Evolutionary conservation across 2,888 invertebrate genomes (phyloP), one percentile per base, ranked within the genome.

Genomic region (Lepidocyrtoides sp.): DNA sequence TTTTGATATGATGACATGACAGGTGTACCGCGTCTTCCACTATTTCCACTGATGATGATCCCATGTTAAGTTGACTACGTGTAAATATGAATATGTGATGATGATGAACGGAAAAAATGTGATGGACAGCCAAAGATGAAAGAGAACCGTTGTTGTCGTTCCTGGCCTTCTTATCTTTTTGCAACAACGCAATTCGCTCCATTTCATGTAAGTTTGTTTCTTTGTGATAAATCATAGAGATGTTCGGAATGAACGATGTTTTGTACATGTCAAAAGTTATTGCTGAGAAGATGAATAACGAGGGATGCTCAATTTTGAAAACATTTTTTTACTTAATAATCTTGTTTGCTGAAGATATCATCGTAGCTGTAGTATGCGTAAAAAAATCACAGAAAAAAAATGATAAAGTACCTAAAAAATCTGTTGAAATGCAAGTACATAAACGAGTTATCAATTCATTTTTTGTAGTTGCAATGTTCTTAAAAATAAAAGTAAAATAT

Each of bases 121-220:
- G 87, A 88, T 88, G 87, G 87, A 88, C 87, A 88, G 54, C 12
- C 32, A 17, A 20, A 81, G 81, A 88, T 88, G 87, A 88, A 88
- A 88, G 87, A 88, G 41, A 81, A 79, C 87, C 81, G 87, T 86
- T 86, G 77, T 86, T 72, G 26, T 77, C 12, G 57, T 44, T 75
- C 81, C 32, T 72, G 66, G 66, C 66, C 79, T 79, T 26, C 44
- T 63, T 86, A 60, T 86, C 72, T n/a, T 87, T 87, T 66, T 63
- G 48, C 32, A 72, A 85, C 20, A 57, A 60, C 57, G 44, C 26
- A 63, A 54, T 86, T 72, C 75, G 36, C 23, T 81, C 60, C 81
- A 17, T 36, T 57, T 51, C 54, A 57, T 81, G 0, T 26, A 26
- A 3, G 5, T 26, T 26, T 2, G 10, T 60, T 36, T 2, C 12